Conservation (phyloP, 1,140 invertebrate species). For the Drosophila carrolli region DNA sequence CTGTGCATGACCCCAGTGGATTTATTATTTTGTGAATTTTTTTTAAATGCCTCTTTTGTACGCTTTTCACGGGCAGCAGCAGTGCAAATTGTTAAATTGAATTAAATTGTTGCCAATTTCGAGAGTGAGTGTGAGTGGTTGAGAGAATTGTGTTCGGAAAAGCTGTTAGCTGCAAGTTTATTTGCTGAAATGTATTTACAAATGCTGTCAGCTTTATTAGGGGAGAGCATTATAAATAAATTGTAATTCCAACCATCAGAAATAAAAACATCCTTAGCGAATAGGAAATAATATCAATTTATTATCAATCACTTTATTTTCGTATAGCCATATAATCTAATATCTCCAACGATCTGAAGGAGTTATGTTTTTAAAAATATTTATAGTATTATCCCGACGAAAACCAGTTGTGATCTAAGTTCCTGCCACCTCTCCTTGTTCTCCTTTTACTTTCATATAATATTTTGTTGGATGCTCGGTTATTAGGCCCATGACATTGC, state of each 20-base stretch:
- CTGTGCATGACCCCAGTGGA: conserved; percentile 52
- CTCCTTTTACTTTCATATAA: conserved; percentile 6
- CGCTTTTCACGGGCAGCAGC: conserved; percentile 3
- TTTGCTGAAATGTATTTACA: conserved; percentile 16
- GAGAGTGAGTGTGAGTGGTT: conserved; percentile 7
- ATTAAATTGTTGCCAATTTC: conserved; percentile 74
- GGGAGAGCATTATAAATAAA: too few relatives aligned
- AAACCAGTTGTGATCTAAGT: not conserved
- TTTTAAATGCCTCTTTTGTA: conserved; percentile 57
- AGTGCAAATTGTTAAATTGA: conserved; percentile 69
- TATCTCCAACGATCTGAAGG: too few relatives aligned
- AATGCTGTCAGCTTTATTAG: conserved; percentile 20
- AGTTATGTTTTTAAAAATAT: too few relatives aligned
- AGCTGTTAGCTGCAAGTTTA: conserved; percentile 21
- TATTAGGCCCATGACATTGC: conserved; percentile 66
- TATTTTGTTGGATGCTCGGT: conserved; percentile 29
- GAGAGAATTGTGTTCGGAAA: conserved; percentile 33
- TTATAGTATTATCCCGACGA: too few relatives aligned
- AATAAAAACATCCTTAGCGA: too few relatives aligned
- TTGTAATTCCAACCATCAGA: too few relatives aligned
- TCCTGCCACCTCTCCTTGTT: not conserved
- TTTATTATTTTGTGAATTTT: conserved; percentile 74
- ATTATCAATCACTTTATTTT: too few relatives aligned
- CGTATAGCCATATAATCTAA: too few relatives aligned
- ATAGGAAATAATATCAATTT: too few relatives aligned